Evolutionary conservation across 1,140 invertebrate genomes (phyloP).

Genomic region (Lepidurus couesii): DNA sequence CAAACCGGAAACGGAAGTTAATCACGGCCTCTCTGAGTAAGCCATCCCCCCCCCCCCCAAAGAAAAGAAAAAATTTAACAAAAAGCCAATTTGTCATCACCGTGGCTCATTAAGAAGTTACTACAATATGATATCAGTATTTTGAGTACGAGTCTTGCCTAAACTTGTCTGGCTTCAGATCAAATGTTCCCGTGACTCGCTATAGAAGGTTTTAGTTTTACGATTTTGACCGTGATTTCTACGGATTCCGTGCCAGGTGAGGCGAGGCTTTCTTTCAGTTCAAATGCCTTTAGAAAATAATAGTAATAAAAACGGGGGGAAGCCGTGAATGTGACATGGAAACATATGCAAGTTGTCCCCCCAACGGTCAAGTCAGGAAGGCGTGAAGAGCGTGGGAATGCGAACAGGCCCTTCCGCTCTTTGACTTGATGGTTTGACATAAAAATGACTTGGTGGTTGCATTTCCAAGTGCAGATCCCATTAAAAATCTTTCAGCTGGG

Average conservation of each 20-base stretch:
- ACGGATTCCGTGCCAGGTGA: neutral
- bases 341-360: constrained; percentile 12
- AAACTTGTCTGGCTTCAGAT: neutral
- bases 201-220: neutral
- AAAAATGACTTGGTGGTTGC: neutral
- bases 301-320: neutral
- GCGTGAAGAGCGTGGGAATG: constrained; percentile 16
- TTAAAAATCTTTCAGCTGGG: neutral
- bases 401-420: constrained; percentile 13
- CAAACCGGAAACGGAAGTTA: constrained; percentile 2
- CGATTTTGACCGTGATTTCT: neutral
- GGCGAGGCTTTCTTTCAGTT: neutral
- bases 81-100: neutral
- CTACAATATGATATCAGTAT: neutral
- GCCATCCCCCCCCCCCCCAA: neutral
- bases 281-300: neutral
- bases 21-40: neutral
- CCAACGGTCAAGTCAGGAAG: constrained; percentile 21
- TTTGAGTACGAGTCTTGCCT: neutral
- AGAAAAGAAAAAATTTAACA: neutral
- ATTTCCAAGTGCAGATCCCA: constrained; percentile 4
- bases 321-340: constrained; percentile 1
- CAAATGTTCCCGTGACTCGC: constrained; percentile 3
- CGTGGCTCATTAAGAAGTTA: neutral
- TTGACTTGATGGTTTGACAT: neutral